Evolutionary conservation across 2,113 vertebrate genomes (phyloP).

Genomic region (Xenus cinereus): DNA sequence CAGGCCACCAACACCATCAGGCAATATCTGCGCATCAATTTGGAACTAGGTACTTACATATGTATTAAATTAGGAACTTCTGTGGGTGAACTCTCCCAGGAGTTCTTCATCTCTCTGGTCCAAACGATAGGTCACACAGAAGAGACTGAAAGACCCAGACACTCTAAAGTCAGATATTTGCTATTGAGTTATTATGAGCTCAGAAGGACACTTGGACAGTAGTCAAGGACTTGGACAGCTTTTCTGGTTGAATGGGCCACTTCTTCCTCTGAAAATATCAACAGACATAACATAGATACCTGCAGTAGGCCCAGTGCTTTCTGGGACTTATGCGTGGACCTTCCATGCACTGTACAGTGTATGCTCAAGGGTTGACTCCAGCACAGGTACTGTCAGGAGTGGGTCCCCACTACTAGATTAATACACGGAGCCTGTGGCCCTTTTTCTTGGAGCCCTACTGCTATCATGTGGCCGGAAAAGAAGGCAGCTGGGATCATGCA

Average conservation of each 20-base stretch:
- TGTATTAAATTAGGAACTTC: not conserved
- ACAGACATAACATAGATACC: not conserved
- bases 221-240: not conserved
- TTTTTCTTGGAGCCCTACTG: slow-evolving; percentile 56
- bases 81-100: not conserved
- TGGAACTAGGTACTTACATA: not conserved
- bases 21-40: not conserved
- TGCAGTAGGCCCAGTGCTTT: not conserved
- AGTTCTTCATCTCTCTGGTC: not conserved
- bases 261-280: not conserved
- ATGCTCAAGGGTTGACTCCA: not conserved
- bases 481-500: slow-evolving; percentile 53
- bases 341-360: not conserved
- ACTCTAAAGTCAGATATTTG: not conserved
- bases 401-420: not conserved
- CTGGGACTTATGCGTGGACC: not conserved
- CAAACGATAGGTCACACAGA: not conserved
- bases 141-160: not conserved
- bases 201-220: not conserved
- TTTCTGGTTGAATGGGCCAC: not conserved
- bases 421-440: not conserved
- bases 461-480: slow-evolving; percentile 57
- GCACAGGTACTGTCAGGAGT: not conserved
- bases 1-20: not conserved
- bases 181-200: not conserved